Evolutionary conservation across 2,888 invertebrate genomes (phyloP), one percentile per base, ranked within the genome.

Genomic region (Matsumyia berberina): DNA sequence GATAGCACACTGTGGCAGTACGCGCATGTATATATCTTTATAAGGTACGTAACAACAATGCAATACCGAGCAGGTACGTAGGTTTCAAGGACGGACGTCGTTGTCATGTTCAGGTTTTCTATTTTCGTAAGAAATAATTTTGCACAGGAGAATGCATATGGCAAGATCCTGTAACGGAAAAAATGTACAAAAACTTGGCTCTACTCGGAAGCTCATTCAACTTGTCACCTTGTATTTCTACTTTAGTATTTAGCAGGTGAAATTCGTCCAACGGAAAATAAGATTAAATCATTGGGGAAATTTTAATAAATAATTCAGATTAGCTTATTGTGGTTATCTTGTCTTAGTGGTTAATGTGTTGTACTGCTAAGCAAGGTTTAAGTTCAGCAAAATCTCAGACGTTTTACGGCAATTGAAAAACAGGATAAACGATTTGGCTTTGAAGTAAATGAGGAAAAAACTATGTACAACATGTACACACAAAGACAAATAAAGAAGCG

Each of bases 1-100:
- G 81, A 58, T 72, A 67, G 66, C 58, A 44, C 33, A 62, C 72
- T 66, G n/a, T 33, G 29, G 5, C 33, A 33, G 57, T 31, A 49
- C 58, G 57, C 57, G 53, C 24, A 69, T 51, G 35, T 53, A 24
- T 24, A 17, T 15, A 11, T 24, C 24, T 19, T 37, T 55, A 42
- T 0, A 55, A 55, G 29, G 57, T 72, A 60, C 51, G 57, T 58
- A 72, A 72, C 66, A 72, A 66, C 53, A 72, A 66, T 53, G 35
- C 51, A 72, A 62, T 44, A 44, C 9, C 31, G 12, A 24, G 39
- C 39, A 53, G 1, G 24, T 60, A 35, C 58, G 49, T 55, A 62
- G 35, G 60, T 78, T 82, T 82, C 82, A 82, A 82, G 82, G 82
- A 78, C 78, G 60, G 77, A 44, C 64, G 77, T 64, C 51, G 62